Evolutionary conservation across 1,140 invertebrate species (phyloP).

Genomic region (Tribolium castaneum): DNA sequence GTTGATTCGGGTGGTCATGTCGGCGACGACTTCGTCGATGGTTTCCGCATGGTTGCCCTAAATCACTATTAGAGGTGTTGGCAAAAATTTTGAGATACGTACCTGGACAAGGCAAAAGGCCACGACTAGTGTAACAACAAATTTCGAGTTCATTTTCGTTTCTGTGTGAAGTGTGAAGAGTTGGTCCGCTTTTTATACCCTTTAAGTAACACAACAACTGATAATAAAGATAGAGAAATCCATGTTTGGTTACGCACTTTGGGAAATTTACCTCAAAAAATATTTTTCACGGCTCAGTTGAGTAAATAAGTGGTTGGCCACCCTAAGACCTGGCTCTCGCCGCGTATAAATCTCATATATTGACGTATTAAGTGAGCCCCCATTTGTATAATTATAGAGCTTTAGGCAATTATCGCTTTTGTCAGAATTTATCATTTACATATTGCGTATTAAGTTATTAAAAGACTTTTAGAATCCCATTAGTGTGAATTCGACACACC

Average conservation of each 20-base stretch:
- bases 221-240: constrained; percentile 20
- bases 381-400: constrained; percentile 34
- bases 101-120: neutral
- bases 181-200: neutral
- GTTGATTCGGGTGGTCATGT: neutral
- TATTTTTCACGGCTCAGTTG: constrained; percentile 1
- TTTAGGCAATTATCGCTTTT: constrained; percentile 34
- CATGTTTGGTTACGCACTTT: neutral
- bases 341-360: constrained; percentile 13
- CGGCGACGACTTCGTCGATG: neutral
- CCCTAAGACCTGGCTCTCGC: neutral
- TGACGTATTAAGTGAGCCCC: constrained; percentile 32
- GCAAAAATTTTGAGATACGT: neutral
- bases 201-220: neutral
- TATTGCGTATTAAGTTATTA: constrained; percentile 36
- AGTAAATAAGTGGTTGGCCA: neutral
- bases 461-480: constrained; percentile 34
- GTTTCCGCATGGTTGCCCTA: neutral
- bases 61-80: neutral
- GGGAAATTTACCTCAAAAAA: constrained; percentile 11
- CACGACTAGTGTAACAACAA: neutral
- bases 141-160: constrained; percentile 3
- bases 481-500: constrained; percentile 24
- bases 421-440: constrained; percentile 28
- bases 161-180: neutral